phyloP scores from a whole-genome alignment of 2,113 vertebrate species.

The Podocnemis expansa region DNA sequence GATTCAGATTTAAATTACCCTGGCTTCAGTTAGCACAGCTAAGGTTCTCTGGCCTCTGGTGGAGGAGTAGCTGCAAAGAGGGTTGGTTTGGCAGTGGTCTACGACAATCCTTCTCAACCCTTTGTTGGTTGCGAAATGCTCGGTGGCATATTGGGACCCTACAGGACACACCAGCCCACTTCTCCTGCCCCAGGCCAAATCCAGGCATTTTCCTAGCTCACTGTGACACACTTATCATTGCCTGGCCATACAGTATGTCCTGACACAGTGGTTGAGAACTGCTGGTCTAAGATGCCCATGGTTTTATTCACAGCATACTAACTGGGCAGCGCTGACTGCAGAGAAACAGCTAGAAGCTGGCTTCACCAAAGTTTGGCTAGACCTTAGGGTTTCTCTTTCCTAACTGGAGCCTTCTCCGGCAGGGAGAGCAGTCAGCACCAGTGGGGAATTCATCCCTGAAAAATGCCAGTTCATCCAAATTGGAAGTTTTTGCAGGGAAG shows the following conservation, averaged over 20 bases:
- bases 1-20: background rate
- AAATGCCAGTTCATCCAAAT: background rate
- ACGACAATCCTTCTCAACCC: too few species aligned
- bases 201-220: too few species aligned
- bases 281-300: background rate
- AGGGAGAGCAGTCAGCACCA: background rate
- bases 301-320: background rate
- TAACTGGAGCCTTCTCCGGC: background rate
- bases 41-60: background rate
- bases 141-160: too few species aligned
- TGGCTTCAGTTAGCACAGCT: background rate
- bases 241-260: too few species aligned
- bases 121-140: too few species aligned
- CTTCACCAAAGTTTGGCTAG: rapidly evolving
- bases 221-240: too few species aligned
- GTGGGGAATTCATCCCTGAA: background rate
- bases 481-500: background rate
- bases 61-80: background rate
- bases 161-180: too few species aligned
- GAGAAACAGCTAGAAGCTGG: background rate
- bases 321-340: background rate
- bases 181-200: too few species aligned
- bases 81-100: background rate
- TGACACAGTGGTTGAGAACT: too few species aligned
- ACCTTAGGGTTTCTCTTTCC: background rate